Evolutionary conservation across 2,113 vertebrate genomes (phyloP).

Genomic region (Geothlypis trichas): DNA sequence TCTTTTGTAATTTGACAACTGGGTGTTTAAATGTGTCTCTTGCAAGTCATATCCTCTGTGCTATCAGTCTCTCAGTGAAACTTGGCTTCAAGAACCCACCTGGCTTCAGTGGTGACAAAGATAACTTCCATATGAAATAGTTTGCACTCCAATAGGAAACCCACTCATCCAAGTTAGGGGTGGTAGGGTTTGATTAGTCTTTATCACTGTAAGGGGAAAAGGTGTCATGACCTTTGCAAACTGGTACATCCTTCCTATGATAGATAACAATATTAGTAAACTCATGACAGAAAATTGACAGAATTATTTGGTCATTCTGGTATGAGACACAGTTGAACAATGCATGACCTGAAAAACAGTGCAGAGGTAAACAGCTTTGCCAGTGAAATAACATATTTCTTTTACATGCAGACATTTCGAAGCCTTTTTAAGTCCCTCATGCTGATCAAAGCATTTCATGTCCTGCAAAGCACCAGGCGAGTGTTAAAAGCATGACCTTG

Average conservation of each 20-base stretch:
- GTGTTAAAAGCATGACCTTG: background rate
- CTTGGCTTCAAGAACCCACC: background rate
- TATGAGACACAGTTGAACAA: background rate
- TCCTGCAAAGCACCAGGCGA: background rate
- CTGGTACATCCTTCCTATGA: background rate
- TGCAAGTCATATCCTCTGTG: background rate
- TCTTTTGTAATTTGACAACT: background rate
- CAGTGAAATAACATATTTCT: background rate
- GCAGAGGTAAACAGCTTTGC: background rate
- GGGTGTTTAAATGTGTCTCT: background rate
- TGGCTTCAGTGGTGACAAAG: background rate
- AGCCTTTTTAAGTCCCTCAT: background rate
- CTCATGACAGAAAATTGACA: background rate
- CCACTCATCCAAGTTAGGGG: background rate
- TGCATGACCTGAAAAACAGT: background rate
- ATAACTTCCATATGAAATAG: background rate
- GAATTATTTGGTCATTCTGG: background rate
- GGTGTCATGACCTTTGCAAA: background rate
- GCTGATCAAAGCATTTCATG: background rate
- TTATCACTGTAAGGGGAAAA: background rate
- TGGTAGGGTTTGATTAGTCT: background rate
- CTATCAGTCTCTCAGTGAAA: background rate
- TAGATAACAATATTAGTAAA: background rate
- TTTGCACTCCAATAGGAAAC: background rate
- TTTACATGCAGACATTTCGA: background rate